Base-by-base conservation (phyloP, 1,140 invertebrate genomes). In the Aphelinus certus region DNA sequence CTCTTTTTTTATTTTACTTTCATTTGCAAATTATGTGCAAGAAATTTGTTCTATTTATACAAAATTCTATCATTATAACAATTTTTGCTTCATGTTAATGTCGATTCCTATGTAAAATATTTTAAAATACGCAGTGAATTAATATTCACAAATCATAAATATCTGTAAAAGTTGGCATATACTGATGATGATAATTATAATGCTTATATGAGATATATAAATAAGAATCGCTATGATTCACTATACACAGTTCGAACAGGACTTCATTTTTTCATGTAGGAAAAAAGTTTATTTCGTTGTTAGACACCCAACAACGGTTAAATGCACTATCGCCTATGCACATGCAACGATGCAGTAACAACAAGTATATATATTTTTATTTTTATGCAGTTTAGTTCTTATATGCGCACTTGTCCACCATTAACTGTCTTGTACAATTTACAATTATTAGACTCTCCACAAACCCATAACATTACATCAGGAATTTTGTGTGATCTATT, bases 401-500 rank as follows among this genome's bases (percentile, higher is more conserved):
- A 75, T 61, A 60, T 67, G 68, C 55, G n/a, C 10, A 43, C 26
- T 76, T 76, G 26, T 26, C 26, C 26, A 26, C 26, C 7, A 3
- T 57, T 63, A 56, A 53, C 72, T 71, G 49, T 47, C 62, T 66
- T 55, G 63, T 63, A 78, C 74, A 81, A 74, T 74, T 77, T 60
- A 77, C 69, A 71, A 77, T 77, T 77, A 57, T 72, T 75, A 78
- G 57, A 67, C 61, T 45, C 71, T 77, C 61, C n/a, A 47, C 69
- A 48, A 51, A 55, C 64, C 60, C 64, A 57, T 67, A 73, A 73
- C 43, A 62, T n/a, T 67, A 49, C 67, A 68, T n/a, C 70, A 26
- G 53, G 73, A 75, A 71, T 75, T 75, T 70, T 60, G 48, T 81
- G 82, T 81, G 78, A 78, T 79, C 84, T 85, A 85, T 85, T 85